These are phyloP conservation scores for Percopsis omiscomaycus DNA, from an alignment of 2,797 vertebrate species.

Conservation along the genomic window DNA sequence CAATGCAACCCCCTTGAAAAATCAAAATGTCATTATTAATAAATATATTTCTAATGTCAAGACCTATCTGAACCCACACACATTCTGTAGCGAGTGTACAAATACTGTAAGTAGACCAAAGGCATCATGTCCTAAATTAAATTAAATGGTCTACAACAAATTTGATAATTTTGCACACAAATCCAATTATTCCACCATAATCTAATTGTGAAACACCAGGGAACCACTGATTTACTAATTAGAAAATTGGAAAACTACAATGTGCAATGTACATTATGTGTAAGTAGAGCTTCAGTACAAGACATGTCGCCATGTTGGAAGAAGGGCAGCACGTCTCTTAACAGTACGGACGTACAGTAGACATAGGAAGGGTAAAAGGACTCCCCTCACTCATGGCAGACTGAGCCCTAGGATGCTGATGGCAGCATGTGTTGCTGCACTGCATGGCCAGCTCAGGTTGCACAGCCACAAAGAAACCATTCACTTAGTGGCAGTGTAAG, in stretches of 20 bases:
- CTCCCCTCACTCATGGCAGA: slow-evolving; percentile 31
- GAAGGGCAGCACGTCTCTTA: slow-evolving; percentile 62
- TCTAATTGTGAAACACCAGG: too few relatives aligned
- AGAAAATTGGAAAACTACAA: too few relatives aligned
- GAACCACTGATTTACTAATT: too few relatives aligned
- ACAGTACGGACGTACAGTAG: slow-evolving; percentile 31
- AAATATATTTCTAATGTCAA: slow-evolving; percentile 26
- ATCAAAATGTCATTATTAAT: too few relatives aligned
- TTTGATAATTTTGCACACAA: too few relatives aligned
- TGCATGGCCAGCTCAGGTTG: slow-evolving; percentile 69
- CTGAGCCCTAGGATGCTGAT: slow-evolving; percentile 70
- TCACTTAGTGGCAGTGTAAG: slow-evolving; percentile 70
- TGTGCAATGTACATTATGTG: too few relatives aligned
- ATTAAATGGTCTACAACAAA: too few relatives aligned
- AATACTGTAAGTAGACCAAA: too few relatives aligned
- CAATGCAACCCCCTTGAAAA: neutral
- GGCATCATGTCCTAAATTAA: too few relatives aligned
- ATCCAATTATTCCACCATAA: too few relatives aligned
- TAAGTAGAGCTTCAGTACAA: too few relatives aligned
- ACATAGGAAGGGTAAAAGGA: slow-evolving; percentile 67
- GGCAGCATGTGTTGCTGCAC: slow-evolving; percentile 62
- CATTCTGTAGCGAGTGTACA: neutral
- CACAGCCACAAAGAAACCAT: slow-evolving; percentile 68
- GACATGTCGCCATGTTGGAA: neutral
- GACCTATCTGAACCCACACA: slow-evolving; percentile 1